A percentile compares a stretch with the other conserved stretches of the same genome.
These are phyloP conservation scores for Chaetura pelagica DNA, from an alignment of 2,113 vertebrate species.

Conservation along the genomic window DNA sequence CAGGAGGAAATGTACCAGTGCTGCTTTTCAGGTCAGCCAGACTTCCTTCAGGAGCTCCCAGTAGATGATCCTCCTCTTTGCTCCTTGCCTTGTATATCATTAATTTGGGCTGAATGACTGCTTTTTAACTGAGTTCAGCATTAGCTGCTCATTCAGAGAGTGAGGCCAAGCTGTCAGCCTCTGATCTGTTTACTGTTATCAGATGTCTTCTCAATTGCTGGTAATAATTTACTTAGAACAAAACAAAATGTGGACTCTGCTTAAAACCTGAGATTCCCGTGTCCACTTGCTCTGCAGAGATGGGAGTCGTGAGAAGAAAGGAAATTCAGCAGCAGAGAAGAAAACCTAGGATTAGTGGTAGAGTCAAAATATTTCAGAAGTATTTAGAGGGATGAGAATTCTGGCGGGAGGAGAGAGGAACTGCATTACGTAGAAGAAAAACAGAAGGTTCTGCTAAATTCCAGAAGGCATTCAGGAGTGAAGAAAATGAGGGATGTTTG, in stretches of 20 bases:
- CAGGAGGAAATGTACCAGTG: not conserved
- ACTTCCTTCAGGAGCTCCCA: not conserved
- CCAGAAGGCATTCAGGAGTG: not conserved
- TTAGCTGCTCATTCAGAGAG: not conserved
- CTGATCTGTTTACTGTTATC: constrained; percentile 5
- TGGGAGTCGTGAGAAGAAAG: not conserved
- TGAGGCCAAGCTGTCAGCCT: not conserved
- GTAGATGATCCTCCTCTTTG: not conserved
- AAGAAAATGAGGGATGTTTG: not conserved
- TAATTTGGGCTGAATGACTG: constrained; percentile 18
- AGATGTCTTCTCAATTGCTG: not conserved
- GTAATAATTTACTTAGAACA: not conserved
- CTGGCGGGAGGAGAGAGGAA: not conserved
- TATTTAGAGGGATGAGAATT: not conserved
- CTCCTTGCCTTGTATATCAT: constrained; percentile 12
- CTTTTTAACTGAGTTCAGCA: not conserved
- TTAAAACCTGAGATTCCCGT: not conserved
- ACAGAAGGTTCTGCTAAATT: not conserved
- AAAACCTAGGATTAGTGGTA: not conserved
- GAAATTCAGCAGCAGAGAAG: not conserved
- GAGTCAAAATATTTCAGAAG: not conserved
- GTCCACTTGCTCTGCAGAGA: not conserved
- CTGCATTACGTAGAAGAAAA: not conserved
- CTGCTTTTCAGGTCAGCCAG: not conserved
- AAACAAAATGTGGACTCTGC: not conserved